Evolutionary conservation across 2,797 vertebrate species (phyloP).

Genomic region (Cynopterus sphinx): DNA sequence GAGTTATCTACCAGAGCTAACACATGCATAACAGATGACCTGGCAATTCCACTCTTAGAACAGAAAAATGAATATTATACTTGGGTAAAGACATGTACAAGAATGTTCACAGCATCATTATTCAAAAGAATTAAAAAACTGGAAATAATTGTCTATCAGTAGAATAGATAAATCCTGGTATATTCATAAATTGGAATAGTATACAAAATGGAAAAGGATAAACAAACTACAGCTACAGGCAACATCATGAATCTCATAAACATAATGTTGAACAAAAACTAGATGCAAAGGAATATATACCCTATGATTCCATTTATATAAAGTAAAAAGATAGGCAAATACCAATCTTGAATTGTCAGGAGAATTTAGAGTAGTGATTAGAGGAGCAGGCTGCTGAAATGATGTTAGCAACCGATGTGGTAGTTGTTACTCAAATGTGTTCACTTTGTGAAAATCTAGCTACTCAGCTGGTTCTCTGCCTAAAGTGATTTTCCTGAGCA

Average conservation of each 20-base stretch:
- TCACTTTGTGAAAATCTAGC: background rate
- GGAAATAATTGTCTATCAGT: background rate
- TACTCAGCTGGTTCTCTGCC: background rate
- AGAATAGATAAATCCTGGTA: background rate
- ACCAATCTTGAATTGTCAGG: background rate
- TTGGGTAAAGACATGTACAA: background rate
- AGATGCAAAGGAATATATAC: background rate
- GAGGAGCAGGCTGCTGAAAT: background rate
- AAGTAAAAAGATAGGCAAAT: constrained; percentile 14
- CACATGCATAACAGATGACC: background rate
- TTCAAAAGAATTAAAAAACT: constrained; percentile 24
- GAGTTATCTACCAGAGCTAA: background rate
- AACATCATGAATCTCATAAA: background rate
- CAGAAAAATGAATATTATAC: background rate
- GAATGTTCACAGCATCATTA: background rate
- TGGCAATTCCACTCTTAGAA: background rate
- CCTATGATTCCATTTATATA: background rate
- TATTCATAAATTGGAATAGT: background rate
- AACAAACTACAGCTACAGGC: background rate
- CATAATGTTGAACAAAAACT: background rate
- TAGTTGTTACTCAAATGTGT: background rate
- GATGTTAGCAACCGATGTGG: background rate
- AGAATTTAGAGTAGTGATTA: background rate
- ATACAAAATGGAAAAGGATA: background rate
- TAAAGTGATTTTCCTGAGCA: background rate